Conservation (phyloP, 2,888 invertebrate species). For the Ischnus inquisitorius region DNA sequence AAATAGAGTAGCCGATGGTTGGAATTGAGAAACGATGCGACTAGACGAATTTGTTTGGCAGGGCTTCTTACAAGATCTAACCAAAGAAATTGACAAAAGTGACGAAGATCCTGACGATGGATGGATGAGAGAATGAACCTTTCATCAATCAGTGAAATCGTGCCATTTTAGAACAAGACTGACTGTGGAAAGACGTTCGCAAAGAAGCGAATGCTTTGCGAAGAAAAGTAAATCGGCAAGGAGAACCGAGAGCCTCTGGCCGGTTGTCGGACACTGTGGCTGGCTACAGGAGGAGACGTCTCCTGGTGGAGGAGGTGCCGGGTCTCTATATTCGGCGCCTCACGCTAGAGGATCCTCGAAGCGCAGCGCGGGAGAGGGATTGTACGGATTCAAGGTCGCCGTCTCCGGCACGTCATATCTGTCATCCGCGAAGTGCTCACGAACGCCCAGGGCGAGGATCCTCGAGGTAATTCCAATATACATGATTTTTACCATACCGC, state of each 20-base stretch:
- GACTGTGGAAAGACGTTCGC: neutral
- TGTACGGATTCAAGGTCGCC: conserved; percentile 79
- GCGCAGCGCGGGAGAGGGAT: conserved; percentile 74
- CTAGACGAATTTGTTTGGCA: neutral
- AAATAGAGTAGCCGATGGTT: neutral
- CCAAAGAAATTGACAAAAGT: neutral
- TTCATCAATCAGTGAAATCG: neutral
- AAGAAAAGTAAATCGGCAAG: neutral
- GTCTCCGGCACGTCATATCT: conserved; percentile 81
- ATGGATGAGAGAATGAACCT: neutral
- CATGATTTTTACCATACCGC: conserved; percentile 8
- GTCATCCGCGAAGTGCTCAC: conserved; percentile 80
- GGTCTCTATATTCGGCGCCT: conserved; percentile 83
- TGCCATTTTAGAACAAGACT: neutral
- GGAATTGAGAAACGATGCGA: neutral
- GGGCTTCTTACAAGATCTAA: neutral
- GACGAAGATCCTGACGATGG: neutral
- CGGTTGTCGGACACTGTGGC: conserved; percentile 78
- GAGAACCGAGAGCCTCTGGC: conserved; percentile 35
- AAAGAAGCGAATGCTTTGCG: too few relatives aligned
- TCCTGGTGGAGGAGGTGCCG: conserved; percentile 83
- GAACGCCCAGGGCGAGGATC: conserved; percentile 78
- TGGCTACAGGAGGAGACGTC: conserved; percentile 82
- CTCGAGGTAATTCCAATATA: conserved; percentile 73
- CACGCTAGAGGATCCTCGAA: conserved; percentile 83